These are phyloP conservation scores for Cephus rjabovi DNA, from an alignment of 2,888 invertebrate genomes.

Conservation along the genomic window DNA sequence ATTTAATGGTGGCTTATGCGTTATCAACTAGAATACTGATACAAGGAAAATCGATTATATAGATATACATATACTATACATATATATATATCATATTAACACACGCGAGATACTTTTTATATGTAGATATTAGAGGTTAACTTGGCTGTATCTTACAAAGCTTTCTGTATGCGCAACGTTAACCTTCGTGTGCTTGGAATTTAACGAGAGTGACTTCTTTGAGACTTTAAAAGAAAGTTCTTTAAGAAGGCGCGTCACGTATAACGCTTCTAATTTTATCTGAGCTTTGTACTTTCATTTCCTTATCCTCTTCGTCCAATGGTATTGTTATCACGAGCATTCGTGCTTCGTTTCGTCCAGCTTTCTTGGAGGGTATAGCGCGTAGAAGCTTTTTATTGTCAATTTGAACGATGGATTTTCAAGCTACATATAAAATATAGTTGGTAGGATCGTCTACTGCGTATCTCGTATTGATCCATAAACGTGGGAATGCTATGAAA, in stretches of 20 bases:
- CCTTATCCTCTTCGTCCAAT: neutral
- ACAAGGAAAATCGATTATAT: neutral
- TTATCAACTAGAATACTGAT: neutral
- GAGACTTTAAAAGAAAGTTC: neutral
- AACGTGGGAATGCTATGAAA: neutral
- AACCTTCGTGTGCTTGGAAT: neutral
- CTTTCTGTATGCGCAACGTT: neutral
- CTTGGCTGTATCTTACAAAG: neutral
- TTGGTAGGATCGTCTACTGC: neutral
- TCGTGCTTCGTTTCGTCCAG: neutral
- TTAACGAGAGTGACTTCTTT: neutral
- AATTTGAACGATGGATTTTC: neutral
- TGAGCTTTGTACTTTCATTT: neutral
- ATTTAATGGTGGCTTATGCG: neutral
- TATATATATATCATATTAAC: no score
- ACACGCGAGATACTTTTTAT: neutral
- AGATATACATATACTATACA: no score
- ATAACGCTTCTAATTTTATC: neutral
- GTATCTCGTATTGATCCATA: neutral
- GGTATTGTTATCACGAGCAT: neutral
- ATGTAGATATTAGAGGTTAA: neutral
- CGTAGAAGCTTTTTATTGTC: neutral
- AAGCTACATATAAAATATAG: neutral
- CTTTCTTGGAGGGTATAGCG: neutral
- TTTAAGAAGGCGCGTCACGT: neutral